Percentiles rank a stretch among this genome's conserved stretches.
Conservation (phyloP, 2,888 invertebrate genomes). For the Tachystola acroxantha region DNA sequence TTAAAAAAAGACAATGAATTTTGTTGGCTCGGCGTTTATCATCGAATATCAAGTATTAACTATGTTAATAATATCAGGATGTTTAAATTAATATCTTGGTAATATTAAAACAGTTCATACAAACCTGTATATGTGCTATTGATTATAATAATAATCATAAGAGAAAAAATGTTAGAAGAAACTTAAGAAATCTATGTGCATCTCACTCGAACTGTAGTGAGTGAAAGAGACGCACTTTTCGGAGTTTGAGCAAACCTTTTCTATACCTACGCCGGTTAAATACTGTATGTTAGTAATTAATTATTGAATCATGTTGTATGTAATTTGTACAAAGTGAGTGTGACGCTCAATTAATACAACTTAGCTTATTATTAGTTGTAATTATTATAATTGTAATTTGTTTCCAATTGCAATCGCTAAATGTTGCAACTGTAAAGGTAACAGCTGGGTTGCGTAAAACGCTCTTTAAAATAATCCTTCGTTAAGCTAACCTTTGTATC, state of each 20-base stretch:
- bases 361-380: conserved; percentile 69
- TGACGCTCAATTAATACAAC: conserved; percentile 62
- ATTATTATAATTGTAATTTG: conserved; percentile 33
- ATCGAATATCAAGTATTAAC: not conserved
- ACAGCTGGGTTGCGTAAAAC: too few species aligned
- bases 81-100: too few species aligned
- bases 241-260: not conserved
- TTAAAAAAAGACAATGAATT: conserved; percentile 3
- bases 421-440: not conserved
- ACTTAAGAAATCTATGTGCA: not conserved
- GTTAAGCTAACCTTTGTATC: too few species aligned
- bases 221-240: not conserved
- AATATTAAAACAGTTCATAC: not conserved
- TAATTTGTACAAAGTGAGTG: conserved; percentile 74
- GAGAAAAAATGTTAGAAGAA: not conserved
- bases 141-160: conserved; percentile 7
- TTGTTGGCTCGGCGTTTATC: not conserved
- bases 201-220: not conserved
- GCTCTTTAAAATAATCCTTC: too few species aligned
- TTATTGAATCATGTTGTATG: conserved; percentile 55
- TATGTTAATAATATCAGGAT: not conserved
- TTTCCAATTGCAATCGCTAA: conserved; percentile 38
- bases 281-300: conserved; percentile 45
- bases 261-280: conserved; percentile 10
- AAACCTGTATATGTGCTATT: conserved; percentile 9